Percentiles rank a stretch among this genome's conserved stretches.
Evolutionary conservation across 2,113 vertebrate species (phyloP).

Genomic region (Microtus richardsoni): DNA sequence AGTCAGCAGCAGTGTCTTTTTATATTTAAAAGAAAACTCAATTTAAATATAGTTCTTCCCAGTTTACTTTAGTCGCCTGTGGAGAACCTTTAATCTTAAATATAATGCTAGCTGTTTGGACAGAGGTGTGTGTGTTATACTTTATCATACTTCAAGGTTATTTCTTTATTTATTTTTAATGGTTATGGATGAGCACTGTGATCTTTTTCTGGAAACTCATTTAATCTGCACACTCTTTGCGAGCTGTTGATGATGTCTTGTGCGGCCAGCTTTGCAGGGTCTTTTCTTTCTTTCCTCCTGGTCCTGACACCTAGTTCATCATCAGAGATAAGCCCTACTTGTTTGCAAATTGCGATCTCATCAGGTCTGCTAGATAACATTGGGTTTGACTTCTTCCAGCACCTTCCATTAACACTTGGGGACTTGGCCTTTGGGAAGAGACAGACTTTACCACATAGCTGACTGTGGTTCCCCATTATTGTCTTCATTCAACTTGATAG

Average conservation of each 20-base stretch:
- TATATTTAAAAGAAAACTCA: neutral
- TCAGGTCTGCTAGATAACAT: slow-evolving; percentile 84
- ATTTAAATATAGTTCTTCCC: neutral
- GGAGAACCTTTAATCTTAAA: slow-evolving; percentile 40
- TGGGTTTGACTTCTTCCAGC: slow-evolving; percentile 81
- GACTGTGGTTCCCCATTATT: slow-evolving; percentile 73
- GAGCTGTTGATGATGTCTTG: slow-evolving; percentile 72
- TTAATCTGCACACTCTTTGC: slow-evolving; percentile 79
- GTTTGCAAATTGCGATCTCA: slow-evolving; percentile 84
- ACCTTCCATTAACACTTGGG: slow-evolving; percentile 82
- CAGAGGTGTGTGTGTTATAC: slow-evolving; percentile 33
- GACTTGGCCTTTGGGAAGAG: slow-evolving; percentile 71
- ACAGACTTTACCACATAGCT: slow-evolving; percentile 54
- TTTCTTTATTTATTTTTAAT: slow-evolving; percentile 75
- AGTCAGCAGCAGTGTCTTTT: neutral
- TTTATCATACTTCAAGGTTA: slow-evolving; percentile 41
- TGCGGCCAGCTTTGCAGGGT: slow-evolving; percentile 80
- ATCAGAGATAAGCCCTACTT: slow-evolving; percentile 84
- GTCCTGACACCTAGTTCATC: slow-evolving; percentile 80
- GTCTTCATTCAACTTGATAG: slow-evolving; percentile 82
- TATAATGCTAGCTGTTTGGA: slow-evolving; percentile 18
- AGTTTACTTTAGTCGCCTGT: neutral
- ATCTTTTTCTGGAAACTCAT: slow-evolving; percentile 77
- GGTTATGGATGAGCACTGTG: slow-evolving; percentile 67
- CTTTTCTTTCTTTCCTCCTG: slow-evolving; percentile 82